Conservation (phyloP, 2,888 invertebrate genomes). For the Drosophila leonis region DNA sequence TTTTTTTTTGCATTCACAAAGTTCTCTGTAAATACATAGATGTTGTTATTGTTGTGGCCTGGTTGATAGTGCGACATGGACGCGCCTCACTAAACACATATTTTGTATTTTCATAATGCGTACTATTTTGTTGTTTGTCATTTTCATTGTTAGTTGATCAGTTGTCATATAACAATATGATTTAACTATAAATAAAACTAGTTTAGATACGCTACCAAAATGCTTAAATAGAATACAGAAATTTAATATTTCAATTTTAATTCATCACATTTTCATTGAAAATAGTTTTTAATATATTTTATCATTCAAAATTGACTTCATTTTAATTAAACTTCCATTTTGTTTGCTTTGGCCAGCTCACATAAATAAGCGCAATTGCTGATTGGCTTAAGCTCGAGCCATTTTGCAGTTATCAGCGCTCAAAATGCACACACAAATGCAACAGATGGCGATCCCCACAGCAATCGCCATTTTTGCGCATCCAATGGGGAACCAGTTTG, state of each 20-base stretch:
- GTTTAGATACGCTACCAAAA: neutral
- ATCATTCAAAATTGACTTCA: neutral
- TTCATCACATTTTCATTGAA: neutral
- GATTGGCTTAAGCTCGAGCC: constrained; percentile 1
- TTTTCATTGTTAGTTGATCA: constrained; percentile 13
- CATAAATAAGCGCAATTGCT: neutral
- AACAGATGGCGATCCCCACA: constrained; percentile 22
- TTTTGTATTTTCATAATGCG: constrained; percentile 2
- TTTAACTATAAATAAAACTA: neutral
- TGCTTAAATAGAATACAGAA: neutral
- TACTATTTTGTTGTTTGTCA: constrained; percentile 12
- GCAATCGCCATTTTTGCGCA: constrained; percentile 73
- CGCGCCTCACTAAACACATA: constrained; percentile 39
- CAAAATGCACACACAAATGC: constrained; percentile 10
- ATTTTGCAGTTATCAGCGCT: constrained; percentile 16
- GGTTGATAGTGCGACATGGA: constrained; percentile 27
- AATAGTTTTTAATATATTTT: neutral
- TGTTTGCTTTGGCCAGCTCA: neutral
- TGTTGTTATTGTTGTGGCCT: constrained; percentile 10
- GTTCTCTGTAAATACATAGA: constrained; percentile 36
- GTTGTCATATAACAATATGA: constrained; percentile 6
- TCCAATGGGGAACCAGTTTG: constrained; percentile 58
- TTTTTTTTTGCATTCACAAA: constrained; percentile 43
- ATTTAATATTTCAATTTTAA: neutral
- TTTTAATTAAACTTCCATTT: neutral